A percentile compares a stretch with the other conserved stretches of the same genome.
Evolutionary conservation across 2,113 vertebrate genomes (phyloP).

Genomic region (Galeopterus variegatus): DNA sequence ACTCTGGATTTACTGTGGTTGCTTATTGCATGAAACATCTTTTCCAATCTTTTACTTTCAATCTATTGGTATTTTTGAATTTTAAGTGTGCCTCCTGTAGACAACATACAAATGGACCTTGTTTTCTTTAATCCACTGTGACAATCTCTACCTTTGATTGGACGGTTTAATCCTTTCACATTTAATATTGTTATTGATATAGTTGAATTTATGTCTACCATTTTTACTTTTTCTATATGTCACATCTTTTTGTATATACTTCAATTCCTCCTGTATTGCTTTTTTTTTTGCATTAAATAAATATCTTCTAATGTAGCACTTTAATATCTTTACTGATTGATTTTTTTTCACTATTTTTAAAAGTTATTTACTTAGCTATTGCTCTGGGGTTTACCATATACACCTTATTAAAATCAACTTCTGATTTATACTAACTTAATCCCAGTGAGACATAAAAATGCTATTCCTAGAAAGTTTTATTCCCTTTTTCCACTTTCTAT

Average conservation of each 20-base stretch:
- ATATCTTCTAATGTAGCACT: slow-evolving; percentile 29
- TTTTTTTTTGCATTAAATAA: neutral
- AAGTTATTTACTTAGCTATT: slow-evolving; percentile 14
- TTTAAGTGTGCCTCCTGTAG: slow-evolving; percentile 13
- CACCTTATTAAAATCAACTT: slow-evolving; percentile 21
- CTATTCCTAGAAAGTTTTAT: neutral
- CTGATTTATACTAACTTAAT: slow-evolving; percentile 55
- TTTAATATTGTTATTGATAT: neutral
- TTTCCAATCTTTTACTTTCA: slow-evolving; percentile 5
- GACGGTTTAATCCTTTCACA: neutral
- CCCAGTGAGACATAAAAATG: slow-evolving; percentile 23
- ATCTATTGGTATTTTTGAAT: neutral
- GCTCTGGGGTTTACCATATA: neutral
- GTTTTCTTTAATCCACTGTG: neutral
- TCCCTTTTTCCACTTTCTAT: neutral
- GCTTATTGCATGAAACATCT: neutral
- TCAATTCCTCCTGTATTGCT: neutral
- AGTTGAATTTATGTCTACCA: neutral
- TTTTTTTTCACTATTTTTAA: slow-evolving; percentile 51
- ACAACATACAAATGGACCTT: neutral
- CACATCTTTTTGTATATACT: neutral
- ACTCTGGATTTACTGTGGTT: neutral
- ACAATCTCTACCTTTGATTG: neutral
- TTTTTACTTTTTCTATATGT: neutral
- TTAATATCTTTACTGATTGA: neutral